Evolutionary conservation across 2,888 invertebrate species (phyloP).

Genomic region (Aphrophora alni): DNA sequence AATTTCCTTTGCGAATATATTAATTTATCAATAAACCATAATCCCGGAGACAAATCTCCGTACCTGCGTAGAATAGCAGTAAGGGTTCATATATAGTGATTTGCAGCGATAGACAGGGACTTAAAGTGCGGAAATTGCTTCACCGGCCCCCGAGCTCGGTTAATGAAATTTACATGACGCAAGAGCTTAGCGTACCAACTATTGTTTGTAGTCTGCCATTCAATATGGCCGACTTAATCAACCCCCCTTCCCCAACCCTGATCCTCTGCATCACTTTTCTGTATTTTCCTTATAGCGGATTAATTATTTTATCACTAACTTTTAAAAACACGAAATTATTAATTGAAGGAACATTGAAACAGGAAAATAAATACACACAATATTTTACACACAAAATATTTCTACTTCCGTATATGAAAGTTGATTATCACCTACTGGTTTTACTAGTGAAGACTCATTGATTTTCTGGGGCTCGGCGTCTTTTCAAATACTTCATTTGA

Average conservation of each 20-base stretch:
- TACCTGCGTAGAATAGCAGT: not conserved
- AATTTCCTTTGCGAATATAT: not conserved
- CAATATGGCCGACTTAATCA: not conserved
- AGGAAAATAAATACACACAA: too few relatives aligned
- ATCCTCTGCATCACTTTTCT: too few relatives aligned
- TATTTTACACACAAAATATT: too few relatives aligned
- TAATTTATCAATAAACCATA: not conserved
- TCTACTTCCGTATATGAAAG: too few relatives aligned
- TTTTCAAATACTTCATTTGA: too few relatives aligned
- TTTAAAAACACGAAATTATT: too few relatives aligned
- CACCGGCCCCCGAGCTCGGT: not conserved
- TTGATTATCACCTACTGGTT: too few relatives aligned
- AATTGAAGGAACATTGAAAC: too few relatives aligned
- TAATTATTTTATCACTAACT: not conserved
- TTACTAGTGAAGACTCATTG: too few relatives aligned
- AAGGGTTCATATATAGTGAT: not conserved
- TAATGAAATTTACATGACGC: not conserved
- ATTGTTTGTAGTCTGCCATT: not conserved
- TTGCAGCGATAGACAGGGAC: not conserved
- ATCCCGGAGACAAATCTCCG: not conserved
- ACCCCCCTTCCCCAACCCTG: not conserved
- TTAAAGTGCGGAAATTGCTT: not conserved
- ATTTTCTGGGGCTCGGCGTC: too few relatives aligned
- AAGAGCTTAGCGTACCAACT: not conserved
- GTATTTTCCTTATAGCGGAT: too few relatives aligned